Conservation (phyloP, 1,140 invertebrate species). For the Acromyrmex echinatior region DNA sequence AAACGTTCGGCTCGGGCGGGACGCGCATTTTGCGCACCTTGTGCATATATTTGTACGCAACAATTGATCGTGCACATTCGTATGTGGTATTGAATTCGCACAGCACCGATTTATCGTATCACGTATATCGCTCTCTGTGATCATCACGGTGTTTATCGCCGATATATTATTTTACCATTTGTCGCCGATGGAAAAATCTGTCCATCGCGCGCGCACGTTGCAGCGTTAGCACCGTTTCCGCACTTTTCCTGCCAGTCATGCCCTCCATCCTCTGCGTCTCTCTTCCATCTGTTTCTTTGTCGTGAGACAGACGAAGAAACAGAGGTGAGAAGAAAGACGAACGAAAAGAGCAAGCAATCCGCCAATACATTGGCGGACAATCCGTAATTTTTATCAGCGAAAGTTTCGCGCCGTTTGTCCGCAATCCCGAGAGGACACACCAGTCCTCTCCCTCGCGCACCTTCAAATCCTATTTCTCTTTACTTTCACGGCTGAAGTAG, state of each 20-base stretch:
- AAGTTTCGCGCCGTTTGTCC: slow-evolving; percentile 33
- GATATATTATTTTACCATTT: slow-evolving; percentile 58
- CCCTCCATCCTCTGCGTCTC: slow-evolving; percentile 6
- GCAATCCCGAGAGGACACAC: slow-evolving; percentile 19
- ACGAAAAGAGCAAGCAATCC: slow-evolving; percentile 5
- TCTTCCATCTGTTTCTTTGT: slow-evolving; percentile 16
- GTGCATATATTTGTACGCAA: slow-evolving; percentile 67
- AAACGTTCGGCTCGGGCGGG: slow-evolving; percentile 39
- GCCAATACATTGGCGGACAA: slow-evolving; percentile 49
- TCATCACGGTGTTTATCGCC: slow-evolving; percentile 56
- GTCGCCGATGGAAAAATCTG: slow-evolving; percentile 35
- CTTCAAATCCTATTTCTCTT: slow-evolving; percentile 71
- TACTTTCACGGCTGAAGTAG: slow-evolving; percentile 75
- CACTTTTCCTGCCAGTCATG: neutral
- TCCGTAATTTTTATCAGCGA: slow-evolving; percentile 40
- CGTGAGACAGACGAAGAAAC: slow-evolving; percentile 26
- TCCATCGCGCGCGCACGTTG: slow-evolving; percentile 44
- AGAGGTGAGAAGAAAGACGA: neutral
- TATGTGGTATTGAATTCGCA: slow-evolving; percentile 78
- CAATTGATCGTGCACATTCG: slow-evolving; percentile 73
- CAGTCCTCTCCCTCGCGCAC: slow-evolving; percentile 34
- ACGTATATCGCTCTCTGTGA: slow-evolving; percentile 56
- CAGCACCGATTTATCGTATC: slow-evolving; percentile 82
- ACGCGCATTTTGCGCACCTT: slow-evolving; percentile 46
- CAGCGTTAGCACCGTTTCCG: slow-evolving; percentile 32